A percentile compares a stretch with the other conserved stretches of the same genome.
phyloP scores from a whole-genome alignment of 1,140 invertebrate genomes.

The Ostrea denselamellosa region DNA sequence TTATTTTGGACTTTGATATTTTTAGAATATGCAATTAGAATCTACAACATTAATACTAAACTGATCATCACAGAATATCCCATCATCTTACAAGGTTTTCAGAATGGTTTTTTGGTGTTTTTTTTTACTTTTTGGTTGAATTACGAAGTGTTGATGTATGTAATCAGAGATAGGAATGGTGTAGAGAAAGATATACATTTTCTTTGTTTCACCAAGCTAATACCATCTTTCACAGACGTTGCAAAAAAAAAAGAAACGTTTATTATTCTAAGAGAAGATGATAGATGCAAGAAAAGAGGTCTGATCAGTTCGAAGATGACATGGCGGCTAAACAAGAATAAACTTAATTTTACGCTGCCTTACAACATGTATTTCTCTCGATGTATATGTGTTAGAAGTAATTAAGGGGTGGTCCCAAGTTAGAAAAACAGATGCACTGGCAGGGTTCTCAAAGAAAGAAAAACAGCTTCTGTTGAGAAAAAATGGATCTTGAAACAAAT shows the following conservation, averaged over 20 bases:
- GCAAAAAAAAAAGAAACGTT: conserved; percentile 12
- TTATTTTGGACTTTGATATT: neutral
- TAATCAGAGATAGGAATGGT: conserved; percentile 34
- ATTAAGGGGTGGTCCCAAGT: conserved; percentile 30
- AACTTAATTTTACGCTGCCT: conserved; percentile 33
- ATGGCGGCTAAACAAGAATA: conserved; percentile 18
- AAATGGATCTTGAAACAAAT: conserved; percentile 19
- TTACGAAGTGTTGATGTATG: conserved; percentile 38
- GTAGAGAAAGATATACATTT: conserved; percentile 24
- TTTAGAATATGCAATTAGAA: conserved; percentile 17
- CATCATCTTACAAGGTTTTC: neutral
- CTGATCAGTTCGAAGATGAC: conserved; percentile 16
- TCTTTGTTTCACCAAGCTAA: conserved; percentile 19
- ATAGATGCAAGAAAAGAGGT: conserved; percentile 9
- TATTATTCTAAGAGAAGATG: conserved; percentile 25
- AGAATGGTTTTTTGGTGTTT: too few relatives aligned
- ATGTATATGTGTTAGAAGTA: conserved; percentile 8
- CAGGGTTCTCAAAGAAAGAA: conserved; percentile 37
- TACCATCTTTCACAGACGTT: neutral
- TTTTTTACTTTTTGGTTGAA: conserved; percentile 1
- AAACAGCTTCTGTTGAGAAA: conserved; percentile 34
- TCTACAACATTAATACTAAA: neutral
- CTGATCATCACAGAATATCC: conserved; percentile 18
- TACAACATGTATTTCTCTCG: conserved; percentile 27
- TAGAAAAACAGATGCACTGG: conserved; percentile 35